Conservation (phyloP, 2,797 vertebrate genomes). For the Babyrousa celebensis region DNA sequence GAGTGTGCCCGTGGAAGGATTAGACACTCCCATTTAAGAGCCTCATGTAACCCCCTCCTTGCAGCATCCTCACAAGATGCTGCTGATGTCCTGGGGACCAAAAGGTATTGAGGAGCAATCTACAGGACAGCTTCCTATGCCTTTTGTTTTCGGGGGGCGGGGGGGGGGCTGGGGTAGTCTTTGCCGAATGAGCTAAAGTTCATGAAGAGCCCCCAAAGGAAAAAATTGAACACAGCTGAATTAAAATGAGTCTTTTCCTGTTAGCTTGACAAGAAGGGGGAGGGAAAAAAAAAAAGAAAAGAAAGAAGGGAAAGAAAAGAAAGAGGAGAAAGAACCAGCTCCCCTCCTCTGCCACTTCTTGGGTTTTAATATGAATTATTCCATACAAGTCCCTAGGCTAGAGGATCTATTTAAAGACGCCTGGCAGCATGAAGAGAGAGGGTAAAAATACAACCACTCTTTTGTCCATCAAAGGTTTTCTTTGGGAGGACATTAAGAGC, state of each 20-base stretch:
- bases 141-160: constrained; percentile 58
- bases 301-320: constrained; percentile 40
- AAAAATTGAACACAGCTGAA: constrained; percentile 82
- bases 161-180: constrained; percentile 56
- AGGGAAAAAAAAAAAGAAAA: not conserved
- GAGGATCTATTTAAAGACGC: constrained; percentile 90
- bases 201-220: constrained; percentile 79
- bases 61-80: constrained; percentile 65
- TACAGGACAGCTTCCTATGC: constrained; percentile 35
- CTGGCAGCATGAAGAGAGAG: constrained; percentile 90
- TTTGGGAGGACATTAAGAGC: constrained; percentile 88
- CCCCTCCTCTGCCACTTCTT: constrained; percentile 78
- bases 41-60: not conserved
- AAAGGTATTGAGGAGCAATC: constrained; percentile 75
- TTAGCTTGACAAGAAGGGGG: constrained; percentile 56
- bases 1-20: constrained; percentile 68
- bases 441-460: constrained; percentile 90
- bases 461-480: constrained; percentile 90
- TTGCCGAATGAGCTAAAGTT: constrained; percentile 79
- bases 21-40: constrained; percentile 68
- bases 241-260: constrained; percentile 83
- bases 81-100: constrained; percentile 61
- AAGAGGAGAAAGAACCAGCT: constrained; percentile 71
- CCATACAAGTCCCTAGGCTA: constrained; percentile 88
- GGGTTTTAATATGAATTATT: constrained; percentile 90